phyloP scores from a whole-genome alignment of 2,797 vertebrate species.

The Decapterus maruadsi region DNA sequence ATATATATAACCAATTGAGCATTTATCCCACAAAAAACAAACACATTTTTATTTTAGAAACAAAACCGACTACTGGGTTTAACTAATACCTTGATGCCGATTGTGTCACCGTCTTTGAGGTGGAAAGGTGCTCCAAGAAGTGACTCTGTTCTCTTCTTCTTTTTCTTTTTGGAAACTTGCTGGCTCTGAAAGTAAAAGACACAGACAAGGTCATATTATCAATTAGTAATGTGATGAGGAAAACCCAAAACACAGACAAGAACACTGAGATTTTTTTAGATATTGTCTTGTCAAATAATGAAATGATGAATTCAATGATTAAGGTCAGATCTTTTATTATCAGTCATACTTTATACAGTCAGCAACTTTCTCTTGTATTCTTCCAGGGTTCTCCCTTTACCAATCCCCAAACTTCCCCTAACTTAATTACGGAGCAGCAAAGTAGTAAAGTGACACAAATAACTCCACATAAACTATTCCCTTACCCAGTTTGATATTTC shows the following conservation, averaged over 20 bases:
- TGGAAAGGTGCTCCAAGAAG: constrained; percentile 90
- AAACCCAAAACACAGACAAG: background rate
- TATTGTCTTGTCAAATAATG: background rate
- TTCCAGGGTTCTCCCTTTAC: background rate
- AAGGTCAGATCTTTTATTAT: background rate
- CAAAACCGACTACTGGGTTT: background rate
- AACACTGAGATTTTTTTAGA: background rate
- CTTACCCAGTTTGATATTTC: constrained; percentile 91
- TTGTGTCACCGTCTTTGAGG: constrained; percentile 92
- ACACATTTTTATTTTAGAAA: no score
- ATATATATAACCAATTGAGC: constrained; percentile 5
- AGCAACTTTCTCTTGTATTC: background rate
- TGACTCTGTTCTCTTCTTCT: constrained; percentile 91
- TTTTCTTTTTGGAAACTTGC: constrained; percentile 92
- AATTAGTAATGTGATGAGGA: background rate
- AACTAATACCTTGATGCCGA: constrained; percentile 91
- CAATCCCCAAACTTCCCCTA: background rate
- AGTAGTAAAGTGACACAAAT: background rate
- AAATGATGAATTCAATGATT: background rate
- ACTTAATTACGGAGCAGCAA: background rate
- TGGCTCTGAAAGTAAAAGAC: constrained; percentile 84
- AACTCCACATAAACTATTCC: background rate
- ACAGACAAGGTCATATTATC: background rate
- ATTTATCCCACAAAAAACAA: background rate
- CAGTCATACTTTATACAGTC: background rate